Percentiles rank a stretch among this genome's conserved stretches.
Evolutionary conservation across 2,888 invertebrate species (phyloP).

Genomic region (Aleiodes alternator): DNA sequence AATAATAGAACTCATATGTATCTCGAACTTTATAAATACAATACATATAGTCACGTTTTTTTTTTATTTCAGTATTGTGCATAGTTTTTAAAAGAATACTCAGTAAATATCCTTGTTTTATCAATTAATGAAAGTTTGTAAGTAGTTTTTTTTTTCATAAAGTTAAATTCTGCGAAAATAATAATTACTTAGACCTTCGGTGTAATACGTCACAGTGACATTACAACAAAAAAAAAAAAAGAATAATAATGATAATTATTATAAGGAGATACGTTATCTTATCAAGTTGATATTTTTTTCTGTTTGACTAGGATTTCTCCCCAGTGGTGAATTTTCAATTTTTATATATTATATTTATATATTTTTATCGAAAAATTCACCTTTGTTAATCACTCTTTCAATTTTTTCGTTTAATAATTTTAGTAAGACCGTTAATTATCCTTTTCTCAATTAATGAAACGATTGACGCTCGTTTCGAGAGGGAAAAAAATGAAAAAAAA

Average conservation of each 20-base stretch:
- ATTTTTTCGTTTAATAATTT: slow-evolving; percentile 4
- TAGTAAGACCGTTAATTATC: slow-evolving; percentile 22
- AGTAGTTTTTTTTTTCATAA: slow-evolving; percentile 12
- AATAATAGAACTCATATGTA: slow-evolving; percentile 1
- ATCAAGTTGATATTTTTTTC: slow-evolving; percentile 25
- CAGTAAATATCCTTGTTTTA: slow-evolving; percentile 13
- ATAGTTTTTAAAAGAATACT: slow-evolving; percentile 9
- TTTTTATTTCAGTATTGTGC: slow-evolving; percentile 22
- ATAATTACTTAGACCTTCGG: slow-evolving; percentile 28
- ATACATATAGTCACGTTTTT: slow-evolving; percentile 8
- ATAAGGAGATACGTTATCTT: slow-evolving; percentile 13
- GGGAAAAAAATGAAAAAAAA: slow-evolving; percentile 9
- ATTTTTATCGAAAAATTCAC: slow-evolving; percentile 16
- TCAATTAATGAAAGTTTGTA: slow-evolving; percentile 20
- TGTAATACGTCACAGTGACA: slow-evolving; percentile 3
- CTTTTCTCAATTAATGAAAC: slow-evolving; percentile 4
- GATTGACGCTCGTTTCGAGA: not conserved
- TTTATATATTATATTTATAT: slow-evolving; percentile 28
- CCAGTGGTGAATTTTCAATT: slow-evolving; percentile 24
- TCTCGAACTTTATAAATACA: slow-evolving; percentile 29
- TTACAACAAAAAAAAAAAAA: not conserved
- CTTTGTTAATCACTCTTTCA: slow-evolving; percentile 30
- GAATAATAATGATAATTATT: not conserved
- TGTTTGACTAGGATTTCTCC: slow-evolving; percentile 36
- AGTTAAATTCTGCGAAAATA: slow-evolving; percentile 15